Evolutionary conservation across 2,888 invertebrate species (phyloP).

Genomic region (Dicyrtomina minuta): DNA sequence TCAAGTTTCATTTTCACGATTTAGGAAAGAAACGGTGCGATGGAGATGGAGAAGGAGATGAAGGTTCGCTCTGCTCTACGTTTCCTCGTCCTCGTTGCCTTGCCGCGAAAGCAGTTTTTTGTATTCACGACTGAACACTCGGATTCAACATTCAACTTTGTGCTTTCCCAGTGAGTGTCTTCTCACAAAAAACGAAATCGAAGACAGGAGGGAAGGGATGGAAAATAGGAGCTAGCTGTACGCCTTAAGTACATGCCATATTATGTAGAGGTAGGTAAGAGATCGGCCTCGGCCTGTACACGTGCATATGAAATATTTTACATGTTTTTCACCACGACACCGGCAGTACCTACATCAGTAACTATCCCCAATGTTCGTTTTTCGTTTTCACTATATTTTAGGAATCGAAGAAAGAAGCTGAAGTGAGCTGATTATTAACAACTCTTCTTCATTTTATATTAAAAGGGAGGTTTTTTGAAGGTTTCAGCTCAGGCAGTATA

Average conservation of each 20-base stretch:
- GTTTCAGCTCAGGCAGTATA: too few species aligned
- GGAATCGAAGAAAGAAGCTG: not conserved
- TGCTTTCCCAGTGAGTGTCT: not conserved
- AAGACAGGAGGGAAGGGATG: not conserved
- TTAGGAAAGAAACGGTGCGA: not conserved
- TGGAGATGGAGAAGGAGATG: not conserved
- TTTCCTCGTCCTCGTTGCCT: too few species aligned
- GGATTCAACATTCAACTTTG: constrained; percentile 15
- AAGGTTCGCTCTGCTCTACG: not conserved
- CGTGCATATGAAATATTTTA: too few species aligned
- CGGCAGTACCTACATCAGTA: too few species aligned
- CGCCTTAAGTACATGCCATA: too few species aligned
- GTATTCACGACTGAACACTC: constrained; percentile 21
- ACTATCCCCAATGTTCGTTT: too few species aligned
- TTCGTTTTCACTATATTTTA: constrained; percentile 16
- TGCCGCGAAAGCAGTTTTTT: constrained; percentile 13
- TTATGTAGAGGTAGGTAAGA: too few species aligned
- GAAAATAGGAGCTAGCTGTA: too few species aligned
- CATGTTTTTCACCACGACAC: too few species aligned
- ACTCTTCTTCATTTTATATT: constrained; percentile 29
- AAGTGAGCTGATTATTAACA: constrained; percentile 35
- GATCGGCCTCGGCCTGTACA: too few species aligned
- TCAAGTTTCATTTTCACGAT: not conserved
- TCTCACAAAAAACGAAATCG: too few species aligned
- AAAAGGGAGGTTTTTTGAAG: too few species aligned